phyloP scores from a whole-genome alignment of 2,797 vertebrate genomes.

The Peromyscus attwateri region DNA sequence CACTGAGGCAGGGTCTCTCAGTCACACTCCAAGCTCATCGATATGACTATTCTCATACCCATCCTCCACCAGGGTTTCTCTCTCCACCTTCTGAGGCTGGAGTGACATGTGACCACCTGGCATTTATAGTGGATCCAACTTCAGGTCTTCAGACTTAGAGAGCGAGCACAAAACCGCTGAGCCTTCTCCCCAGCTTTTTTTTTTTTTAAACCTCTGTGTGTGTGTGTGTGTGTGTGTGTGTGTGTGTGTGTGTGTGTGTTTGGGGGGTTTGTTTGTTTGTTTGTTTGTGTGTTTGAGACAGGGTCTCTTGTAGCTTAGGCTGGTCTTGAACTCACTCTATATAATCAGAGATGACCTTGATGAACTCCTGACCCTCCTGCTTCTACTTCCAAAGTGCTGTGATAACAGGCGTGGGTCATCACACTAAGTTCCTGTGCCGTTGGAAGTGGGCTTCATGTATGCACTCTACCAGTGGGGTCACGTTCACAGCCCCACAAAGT shows the following conservation, averaged over 20 bases:
- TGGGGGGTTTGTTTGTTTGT: neutral
- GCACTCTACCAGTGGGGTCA: neutral
- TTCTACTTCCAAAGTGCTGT: neutral
- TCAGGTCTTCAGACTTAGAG: neutral
- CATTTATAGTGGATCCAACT: neutral
- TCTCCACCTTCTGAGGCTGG: neutral
- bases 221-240: neutral
- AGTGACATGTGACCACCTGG: too few species aligned
- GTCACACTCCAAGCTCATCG: neutral
- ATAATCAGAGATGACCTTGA: neutral
- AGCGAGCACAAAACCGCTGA: neutral
- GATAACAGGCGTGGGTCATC: neutral
- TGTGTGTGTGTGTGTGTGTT: too few species aligned
- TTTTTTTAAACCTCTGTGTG: neutral
- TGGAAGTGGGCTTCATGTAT: neutral
- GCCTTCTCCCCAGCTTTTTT: neutral
- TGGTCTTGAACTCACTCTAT: neutral
- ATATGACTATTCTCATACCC: neutral
- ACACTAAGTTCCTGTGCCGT: neutral
- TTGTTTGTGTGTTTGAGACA: neutral
- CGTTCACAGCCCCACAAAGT: neutral
- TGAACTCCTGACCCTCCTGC: neutral
- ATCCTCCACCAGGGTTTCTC: neutral
- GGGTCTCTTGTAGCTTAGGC: neutral
- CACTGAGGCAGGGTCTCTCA: neutral